A percentile compares a stretch with the other conserved stretches of the same genome.
phyloP scores from a whole-genome alignment of 1,140 invertebrate genomes.

The Calephelis virginiensis region DNA sequence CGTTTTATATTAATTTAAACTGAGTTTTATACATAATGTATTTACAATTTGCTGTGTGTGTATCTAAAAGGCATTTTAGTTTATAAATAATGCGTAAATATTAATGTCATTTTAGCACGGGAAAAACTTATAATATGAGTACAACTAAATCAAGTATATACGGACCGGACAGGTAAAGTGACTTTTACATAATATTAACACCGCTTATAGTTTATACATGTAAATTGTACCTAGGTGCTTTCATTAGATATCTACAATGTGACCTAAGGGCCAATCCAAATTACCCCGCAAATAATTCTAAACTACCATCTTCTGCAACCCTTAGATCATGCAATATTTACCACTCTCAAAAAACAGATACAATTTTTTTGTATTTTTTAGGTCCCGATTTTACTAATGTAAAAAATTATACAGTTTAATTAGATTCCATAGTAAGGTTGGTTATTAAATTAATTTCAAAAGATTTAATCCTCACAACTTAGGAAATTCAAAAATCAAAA shows the following conservation, averaged over 20 bases:
- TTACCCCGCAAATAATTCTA: not conserved
- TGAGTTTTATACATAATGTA: slow-evolving; percentile 61
- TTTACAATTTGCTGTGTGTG: slow-evolving; percentile 52
- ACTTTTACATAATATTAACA: slow-evolving; percentile 24
- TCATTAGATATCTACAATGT: slow-evolving; percentile 16
- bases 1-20: slow-evolving; percentile 62
- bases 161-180: slow-evolving; percentile 35
- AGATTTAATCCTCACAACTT: too few species aligned
- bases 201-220: slow-evolving; percentile 33
- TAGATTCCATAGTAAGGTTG: too few species aligned
- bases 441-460: too few species aligned
- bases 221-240: slow-evolving; percentile 67
- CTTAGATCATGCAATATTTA: not conserved
- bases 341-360: not conserved
- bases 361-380: not conserved
- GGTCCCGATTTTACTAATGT: not conserved
- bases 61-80: slow-evolving; percentile 44
- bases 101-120: slow-evolving; percentile 1
- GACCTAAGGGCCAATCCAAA: slow-evolving; percentile 5
- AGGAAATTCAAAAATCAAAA: too few species aligned
- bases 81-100: slow-evolving; percentile 8
- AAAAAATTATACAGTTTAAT: too few species aligned
- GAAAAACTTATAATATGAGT: slow-evolving; percentile 20
- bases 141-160: slow-evolving; percentile 19
- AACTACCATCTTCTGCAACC: not conserved